Percentiles rank a stretch among this genome's conserved stretches.
Conservation (phyloP, 2,113 vertebrate species). For the Physeter macrocephalus region DNA sequence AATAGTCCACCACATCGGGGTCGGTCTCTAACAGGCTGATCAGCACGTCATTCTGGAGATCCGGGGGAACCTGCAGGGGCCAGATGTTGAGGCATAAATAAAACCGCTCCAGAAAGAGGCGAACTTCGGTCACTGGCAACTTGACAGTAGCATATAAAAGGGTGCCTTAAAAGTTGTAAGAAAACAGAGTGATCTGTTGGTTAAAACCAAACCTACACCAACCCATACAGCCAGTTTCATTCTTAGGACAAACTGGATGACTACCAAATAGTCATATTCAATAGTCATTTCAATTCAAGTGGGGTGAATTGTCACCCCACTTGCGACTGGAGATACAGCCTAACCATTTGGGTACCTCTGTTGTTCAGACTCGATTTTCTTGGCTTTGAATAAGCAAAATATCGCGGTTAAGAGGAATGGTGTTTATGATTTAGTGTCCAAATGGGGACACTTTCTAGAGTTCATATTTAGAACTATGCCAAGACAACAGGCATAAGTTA, state of each 20-base stretch:
- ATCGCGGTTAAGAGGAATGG: not conserved
- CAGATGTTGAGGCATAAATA: not conserved
- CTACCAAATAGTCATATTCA: not conserved
- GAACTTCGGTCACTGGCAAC: not conserved
- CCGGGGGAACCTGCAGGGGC: conserved; percentile 88
- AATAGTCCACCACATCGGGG: conserved; percentile 95
- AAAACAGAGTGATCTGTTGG: not conserved
- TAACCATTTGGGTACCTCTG: not conserved
- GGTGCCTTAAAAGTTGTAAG: not conserved
- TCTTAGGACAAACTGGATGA: conserved; percentile 29
- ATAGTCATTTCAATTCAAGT: not conserved
- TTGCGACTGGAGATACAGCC: not conserved
- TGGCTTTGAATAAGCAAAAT: conserved; percentile 41
- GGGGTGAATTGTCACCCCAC: not conserved
- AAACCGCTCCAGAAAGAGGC: not conserved
- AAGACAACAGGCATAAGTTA: not conserved
- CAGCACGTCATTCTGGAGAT: conserved; percentile 97
- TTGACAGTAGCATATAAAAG: not conserved
- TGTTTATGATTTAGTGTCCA: not conserved
- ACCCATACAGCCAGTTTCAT: not conserved
- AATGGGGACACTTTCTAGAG: not conserved
- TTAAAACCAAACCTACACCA: not conserved
- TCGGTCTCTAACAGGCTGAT: conserved; percentile 94
- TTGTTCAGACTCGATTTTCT: conserved; percentile 45
- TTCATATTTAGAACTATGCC: not conserved